Base-by-base conservation (phyloP, 2,797 vertebrate species). In the Mus minutoides region DNA sequence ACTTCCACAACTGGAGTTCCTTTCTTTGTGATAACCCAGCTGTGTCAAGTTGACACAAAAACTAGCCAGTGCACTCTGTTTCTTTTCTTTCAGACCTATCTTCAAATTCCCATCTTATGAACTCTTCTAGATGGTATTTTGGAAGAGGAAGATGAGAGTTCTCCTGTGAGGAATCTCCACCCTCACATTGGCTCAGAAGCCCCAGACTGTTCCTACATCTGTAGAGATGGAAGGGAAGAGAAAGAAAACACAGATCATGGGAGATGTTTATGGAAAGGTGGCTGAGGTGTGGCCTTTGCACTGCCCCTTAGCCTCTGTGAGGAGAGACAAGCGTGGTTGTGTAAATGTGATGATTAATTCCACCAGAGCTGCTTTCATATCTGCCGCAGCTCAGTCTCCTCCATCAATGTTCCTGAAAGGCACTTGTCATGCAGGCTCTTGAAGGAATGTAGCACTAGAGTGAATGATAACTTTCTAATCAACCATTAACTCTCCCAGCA, bases 311-410 rank as follows among this genome's bases (percentile, higher is more conserved):
- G 71, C 49, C 75, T 89, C 79, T 62, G 0, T 60, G 69, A 83
- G 60, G 88, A 73, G 76, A 43, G 78, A 80, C 13, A 2, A 26
- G 46, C 8, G 7, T 62, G 90, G 56, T 90, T 96, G 80, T 82
- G 13, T 54, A 85, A 90, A 92, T 96, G 85, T 86, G 24, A 69
- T 87, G 88, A 90, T 95, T 90, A 96, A 96, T 96, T 90, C 62
- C 75, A 0, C 5, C 0, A 64, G 93, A n/a, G 75, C 88, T 79
- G 34, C 77, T 89, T 69, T 93, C 88, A 89, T 46, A 46, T 73
- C 92, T 58, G 71, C 69, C 93, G 64, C 80, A 40, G 76, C 87
- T 64, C 80, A 80, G 52, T 64, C 58, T 88, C 83, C 60, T 90
- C 80, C 37, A 84, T 91, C 93, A 19, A 80, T 91, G 80, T 78